Evolutionary conservation across 2,888 invertebrate genomes (phyloP).

Genomic region (Sarcophaga caerulescens): DNA sequence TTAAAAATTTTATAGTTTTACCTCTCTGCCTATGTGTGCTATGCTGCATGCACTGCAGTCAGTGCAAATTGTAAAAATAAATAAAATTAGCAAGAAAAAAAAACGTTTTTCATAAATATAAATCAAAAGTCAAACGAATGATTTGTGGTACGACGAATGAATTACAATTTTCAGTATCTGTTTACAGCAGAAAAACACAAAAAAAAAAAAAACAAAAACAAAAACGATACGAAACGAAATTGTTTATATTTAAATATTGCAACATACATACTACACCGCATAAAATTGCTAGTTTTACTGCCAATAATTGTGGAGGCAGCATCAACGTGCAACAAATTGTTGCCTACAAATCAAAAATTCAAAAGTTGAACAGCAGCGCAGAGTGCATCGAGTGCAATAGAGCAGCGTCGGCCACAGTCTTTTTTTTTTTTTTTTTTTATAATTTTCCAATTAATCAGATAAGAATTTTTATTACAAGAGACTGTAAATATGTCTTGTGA

Average conservation of each 20-base stretch:
- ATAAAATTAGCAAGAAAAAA: not conserved
- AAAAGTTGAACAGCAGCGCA: not conserved
- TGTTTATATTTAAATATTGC: slow-evolving; percentile 1
- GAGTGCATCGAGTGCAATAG: not conserved
- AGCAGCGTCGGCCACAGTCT: not conserved
- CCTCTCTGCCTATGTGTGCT: not conserved
- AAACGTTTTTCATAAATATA: not conserved
- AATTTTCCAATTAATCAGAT: slow-evolving; percentile 23
- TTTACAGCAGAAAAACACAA: not conserved
- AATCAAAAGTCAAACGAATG: slow-evolving; percentile 39
- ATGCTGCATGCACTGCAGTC: not conserved
- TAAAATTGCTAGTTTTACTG: slow-evolving; percentile 1
- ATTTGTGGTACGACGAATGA: not conserved
- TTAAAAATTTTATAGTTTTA: not conserved
- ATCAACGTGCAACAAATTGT: slow-evolving; percentile 7
- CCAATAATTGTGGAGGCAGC: slow-evolving; percentile 2
- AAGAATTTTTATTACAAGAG: not conserved
- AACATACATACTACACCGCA: not conserved
- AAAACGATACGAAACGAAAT: not conserved
- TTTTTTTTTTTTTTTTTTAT: not conserved
- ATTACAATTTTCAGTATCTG: not conserved
- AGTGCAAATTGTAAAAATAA: too few species aligned
- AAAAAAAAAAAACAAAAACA: too few species aligned
- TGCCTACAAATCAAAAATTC: not conserved
- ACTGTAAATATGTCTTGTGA: slow-evolving; percentile 5